phyloP scores from a whole-genome alignment of 2,797 vertebrate genomes.

The Sebastes itinus region DNA sequence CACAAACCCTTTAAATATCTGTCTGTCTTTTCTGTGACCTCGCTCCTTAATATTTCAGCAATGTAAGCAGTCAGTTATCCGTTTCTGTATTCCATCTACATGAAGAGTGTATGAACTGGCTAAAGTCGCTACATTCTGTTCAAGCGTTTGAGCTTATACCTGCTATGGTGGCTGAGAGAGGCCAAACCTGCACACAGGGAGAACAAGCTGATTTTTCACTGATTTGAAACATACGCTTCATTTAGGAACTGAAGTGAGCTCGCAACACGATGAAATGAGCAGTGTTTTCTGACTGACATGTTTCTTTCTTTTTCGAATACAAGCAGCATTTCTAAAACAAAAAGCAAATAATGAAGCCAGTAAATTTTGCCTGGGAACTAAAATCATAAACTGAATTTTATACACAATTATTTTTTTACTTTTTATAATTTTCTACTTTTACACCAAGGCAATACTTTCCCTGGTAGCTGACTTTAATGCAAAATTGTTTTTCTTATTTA shows the following conservation, averaged over 20 bases:
- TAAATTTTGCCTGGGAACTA: background rate
- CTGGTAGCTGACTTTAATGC: background rate
- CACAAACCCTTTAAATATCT: no score
- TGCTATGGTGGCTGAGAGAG: background rate
- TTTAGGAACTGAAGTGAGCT: background rate
- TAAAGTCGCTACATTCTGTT: background rate
- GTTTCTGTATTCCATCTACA: background rate
- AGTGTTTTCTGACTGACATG: background rate
- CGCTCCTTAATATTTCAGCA: background rate
- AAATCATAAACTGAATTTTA: background rate
- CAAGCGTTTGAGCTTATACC: background rate
- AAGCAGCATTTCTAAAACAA: background rate
- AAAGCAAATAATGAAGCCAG: background rate
- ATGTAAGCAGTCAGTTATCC: background rate
- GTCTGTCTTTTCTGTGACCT: background rate
- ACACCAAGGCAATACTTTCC: background rate
- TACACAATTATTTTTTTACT: no score
- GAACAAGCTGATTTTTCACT: background rate
- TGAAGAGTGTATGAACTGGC: background rate
- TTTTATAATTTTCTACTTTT: no score
- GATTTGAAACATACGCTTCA: background rate
- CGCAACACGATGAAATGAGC: background rate
- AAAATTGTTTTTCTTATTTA: background rate
- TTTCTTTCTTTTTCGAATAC: background rate
- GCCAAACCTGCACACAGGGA: background rate